These are phyloP conservation scores for Girardinus metallicus DNA, from an alignment of 2,797 vertebrate genomes.

Conservation along the genomic window DNA sequence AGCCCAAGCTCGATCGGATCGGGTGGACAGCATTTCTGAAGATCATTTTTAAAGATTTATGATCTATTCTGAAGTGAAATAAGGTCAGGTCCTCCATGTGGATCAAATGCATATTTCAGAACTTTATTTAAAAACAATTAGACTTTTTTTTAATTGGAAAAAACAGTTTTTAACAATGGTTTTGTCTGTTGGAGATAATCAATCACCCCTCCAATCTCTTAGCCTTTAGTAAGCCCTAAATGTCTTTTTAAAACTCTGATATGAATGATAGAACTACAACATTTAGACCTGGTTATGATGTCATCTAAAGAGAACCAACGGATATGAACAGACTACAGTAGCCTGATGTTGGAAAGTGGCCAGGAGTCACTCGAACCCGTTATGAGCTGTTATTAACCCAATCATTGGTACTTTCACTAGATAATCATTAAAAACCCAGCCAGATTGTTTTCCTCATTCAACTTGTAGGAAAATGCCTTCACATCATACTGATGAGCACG, in stretches of 20 bases:
- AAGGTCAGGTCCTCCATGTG: background rate
- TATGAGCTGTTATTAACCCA: constrained; percentile 10
- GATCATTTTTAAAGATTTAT: no score
- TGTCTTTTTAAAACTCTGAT: background rate
- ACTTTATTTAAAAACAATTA: no score
- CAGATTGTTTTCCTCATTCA: background rate
- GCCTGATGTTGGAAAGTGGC: background rate
- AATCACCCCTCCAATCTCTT: background rate
- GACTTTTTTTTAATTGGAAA: background rate
- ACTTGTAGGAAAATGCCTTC: constrained; percentile 2
- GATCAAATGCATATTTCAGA: background rate
- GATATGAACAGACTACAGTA: background rate
- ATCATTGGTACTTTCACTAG: background rate
- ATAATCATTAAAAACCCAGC: constrained; percentile 14
- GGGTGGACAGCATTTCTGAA: no score
- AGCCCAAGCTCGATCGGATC: no score
- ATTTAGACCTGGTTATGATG: constrained; percentile 1
- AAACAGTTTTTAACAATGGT: background rate
- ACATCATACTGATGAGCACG: background rate
- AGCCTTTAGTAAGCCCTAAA: background rate
- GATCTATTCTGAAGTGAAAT: background rate
- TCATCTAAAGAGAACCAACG: background rate
- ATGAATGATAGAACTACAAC: background rate
- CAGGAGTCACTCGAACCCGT: constrained; percentile 8
- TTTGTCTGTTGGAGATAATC: background rate